A percentile compares a stretch with the other conserved stretches of the same genome.
Evolutionary conservation across 2,888 invertebrate genomes (phyloP).

Genomic region (Esperia sulphurella): DNA sequence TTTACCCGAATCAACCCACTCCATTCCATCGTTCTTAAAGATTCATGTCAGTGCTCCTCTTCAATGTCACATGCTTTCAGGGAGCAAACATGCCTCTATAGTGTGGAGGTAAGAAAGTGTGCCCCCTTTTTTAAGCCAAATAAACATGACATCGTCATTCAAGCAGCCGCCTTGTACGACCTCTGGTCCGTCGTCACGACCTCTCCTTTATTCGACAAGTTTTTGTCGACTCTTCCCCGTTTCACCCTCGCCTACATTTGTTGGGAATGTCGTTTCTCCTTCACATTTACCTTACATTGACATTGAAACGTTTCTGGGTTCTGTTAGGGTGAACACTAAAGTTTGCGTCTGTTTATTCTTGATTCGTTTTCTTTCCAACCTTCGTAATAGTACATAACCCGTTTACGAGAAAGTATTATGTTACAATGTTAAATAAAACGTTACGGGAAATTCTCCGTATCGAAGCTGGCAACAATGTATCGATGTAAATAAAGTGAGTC

Average conservation of each 20-base stretch:
- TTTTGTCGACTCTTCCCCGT: slow-evolving; percentile 56
- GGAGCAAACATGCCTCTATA: slow-evolving; percentile 30
- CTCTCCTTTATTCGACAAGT: slow-evolving; percentile 54
- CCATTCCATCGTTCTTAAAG: slow-evolving; percentile 42
- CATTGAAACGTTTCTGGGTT: slow-evolving; percentile 47
- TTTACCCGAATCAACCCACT: slow-evolving; percentile 40
- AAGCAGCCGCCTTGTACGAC: slow-evolving; percentile 41
- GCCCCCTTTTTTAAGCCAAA: slow-evolving; percentile 64
- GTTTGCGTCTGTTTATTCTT: slow-evolving; percentile 10
- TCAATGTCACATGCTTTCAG: slow-evolving; percentile 51
- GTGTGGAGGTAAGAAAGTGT: slow-evolving; percentile 44
- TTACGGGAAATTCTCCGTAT: slow-evolving; percentile 1
- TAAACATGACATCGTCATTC: slow-evolving; percentile 72
- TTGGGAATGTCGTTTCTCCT: slow-evolving; percentile 43
- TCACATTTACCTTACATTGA: slow-evolving; percentile 53
- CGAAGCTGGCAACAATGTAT: slow-evolving; percentile 18
- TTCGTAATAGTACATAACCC: not conserved
- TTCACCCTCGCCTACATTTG: slow-evolving; percentile 49
- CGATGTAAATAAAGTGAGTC: slow-evolving; percentile 36
- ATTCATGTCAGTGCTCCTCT: slow-evolving; percentile 51
- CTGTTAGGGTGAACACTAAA: slow-evolving; percentile 38
- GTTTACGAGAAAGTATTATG: no score
- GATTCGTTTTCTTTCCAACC: not conserved
- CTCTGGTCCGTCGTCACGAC: slow-evolving; percentile 50
- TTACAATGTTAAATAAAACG: not conserved